phyloP scores from a whole-genome alignment of 2,113 vertebrate genomes.

The Chaetodon trifascialis region DNA sequence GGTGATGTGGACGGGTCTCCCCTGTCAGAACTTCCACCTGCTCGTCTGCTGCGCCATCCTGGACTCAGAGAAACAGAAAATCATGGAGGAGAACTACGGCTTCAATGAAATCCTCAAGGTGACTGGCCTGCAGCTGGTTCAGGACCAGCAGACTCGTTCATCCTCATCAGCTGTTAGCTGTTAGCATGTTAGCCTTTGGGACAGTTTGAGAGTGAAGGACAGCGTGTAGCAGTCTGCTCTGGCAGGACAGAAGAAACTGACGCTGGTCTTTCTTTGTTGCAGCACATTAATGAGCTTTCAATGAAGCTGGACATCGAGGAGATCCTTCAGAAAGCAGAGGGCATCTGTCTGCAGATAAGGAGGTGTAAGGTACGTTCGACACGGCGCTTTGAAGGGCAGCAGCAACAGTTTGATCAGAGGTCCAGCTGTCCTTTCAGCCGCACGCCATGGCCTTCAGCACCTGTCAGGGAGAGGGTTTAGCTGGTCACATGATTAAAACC shows the following conservation, averaged over 20 bases:
- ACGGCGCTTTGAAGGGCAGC: neutral
- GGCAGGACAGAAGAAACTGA: no score
- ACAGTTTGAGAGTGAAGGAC: no score
- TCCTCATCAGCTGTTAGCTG: neutral
- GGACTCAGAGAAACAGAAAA: constrained; percentile 96
- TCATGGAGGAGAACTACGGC: constrained; percentile 95
- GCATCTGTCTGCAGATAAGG: constrained; percentile 92
- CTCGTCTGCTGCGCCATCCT: constrained; percentile 96
- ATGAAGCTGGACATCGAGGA: constrained; percentile 97
- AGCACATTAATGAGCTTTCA: constrained; percentile 98
- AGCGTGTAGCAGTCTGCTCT: no score
- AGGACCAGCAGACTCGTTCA: no score
- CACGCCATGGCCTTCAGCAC: no score
- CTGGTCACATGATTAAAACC: no score
- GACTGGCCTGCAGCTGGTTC: neutral
- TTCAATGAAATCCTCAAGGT: constrained; percentile 99
- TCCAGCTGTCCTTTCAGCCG: no score
- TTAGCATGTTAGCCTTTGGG: neutral
- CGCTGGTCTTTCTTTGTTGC: constrained; percentile 36
- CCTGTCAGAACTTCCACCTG: constrained; percentile 97
- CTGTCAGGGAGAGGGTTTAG: no score
- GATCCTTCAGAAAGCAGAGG: constrained; percentile 92
- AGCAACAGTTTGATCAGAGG: no score
- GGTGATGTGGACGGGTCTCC: constrained; percentile 97
- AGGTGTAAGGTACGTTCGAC: constrained; percentile 90